A percentile compares a stretch with the other conserved stretches of the same genome.
Evolutionary conservation across 1,140 invertebrate species (phyloP).

Genomic region (Drosophila virilis): DNA sequence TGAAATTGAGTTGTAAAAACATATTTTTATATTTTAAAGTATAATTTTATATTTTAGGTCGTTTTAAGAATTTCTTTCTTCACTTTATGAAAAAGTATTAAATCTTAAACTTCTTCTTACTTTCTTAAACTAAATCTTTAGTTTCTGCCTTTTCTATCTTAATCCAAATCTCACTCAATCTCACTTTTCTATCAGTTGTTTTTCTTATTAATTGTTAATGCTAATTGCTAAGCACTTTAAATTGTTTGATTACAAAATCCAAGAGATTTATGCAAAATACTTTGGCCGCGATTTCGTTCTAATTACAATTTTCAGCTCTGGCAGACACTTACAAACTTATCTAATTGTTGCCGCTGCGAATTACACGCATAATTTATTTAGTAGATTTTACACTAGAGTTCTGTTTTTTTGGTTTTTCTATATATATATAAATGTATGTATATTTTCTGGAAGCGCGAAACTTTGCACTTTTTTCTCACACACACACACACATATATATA

Average conservation of each 20-base stretch:
- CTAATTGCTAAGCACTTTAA: conserved; percentile 1
- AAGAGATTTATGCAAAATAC: conserved; percentile 21
- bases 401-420: not conserved
- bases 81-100: too few relatives aligned
- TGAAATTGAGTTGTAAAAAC: too few relatives aligned
- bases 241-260: conserved; percentile 23
- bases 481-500: conserved; percentile 37
- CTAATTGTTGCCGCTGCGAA: conserved; percentile 37
- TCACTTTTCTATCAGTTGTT: not conserved
- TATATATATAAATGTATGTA: not conserved
- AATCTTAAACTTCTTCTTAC: too few relatives aligned
- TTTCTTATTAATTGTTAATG: not conserved
- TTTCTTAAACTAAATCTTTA: too few relatives aligned
- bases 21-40: too few relatives aligned
- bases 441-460: conserved; percentile 6
- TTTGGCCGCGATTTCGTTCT: conserved; percentile 16
- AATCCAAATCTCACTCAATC: too few relatives aligned
- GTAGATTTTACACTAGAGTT: conserved; percentile 27
- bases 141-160: too few relatives aligned
- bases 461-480: conserved; percentile 40
- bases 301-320: conserved; percentile 59
- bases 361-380: conserved; percentile 63
- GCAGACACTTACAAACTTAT: conserved; percentile 49
- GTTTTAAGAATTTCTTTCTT: too few relatives aligned
- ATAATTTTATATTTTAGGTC: too few relatives aligned